These are phyloP conservation scores for Rhimphoctona megacephalus DNA, from an alignment of 2,888 invertebrate genomes.

Conservation along the genomic window DNA sequence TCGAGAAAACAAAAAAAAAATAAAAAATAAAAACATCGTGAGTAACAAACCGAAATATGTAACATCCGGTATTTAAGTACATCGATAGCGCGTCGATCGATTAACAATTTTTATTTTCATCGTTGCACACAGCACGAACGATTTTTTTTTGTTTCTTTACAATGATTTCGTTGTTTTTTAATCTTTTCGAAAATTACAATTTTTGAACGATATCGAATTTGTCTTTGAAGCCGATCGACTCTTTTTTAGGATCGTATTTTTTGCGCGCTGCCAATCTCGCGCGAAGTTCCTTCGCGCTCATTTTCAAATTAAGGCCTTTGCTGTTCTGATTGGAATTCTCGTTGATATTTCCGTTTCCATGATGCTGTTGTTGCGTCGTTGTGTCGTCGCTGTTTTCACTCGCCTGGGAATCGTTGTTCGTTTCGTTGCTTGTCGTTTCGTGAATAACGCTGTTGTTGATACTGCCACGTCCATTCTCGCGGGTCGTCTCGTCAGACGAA, in stretches of 20 bases:
- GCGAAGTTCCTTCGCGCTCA: slow-evolving; percentile 97
- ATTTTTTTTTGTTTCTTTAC: slow-evolving; percentile 3
- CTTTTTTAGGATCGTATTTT: slow-evolving; percentile 95
- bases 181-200: slow-evolving; percentile 87
- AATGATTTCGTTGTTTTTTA: background rate
- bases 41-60: background rate
- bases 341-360: slow-evolving; percentile 76
- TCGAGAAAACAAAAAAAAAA: slow-evolving; percentile 13
- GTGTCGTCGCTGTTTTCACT: slow-evolving; percentile 68
- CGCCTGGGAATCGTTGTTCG: slow-evolving; percentile 66
- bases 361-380: slow-evolving; percentile 58
- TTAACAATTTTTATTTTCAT: slow-evolving; percentile 8
- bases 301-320: slow-evolving; percentile 90
- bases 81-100: slow-evolving; percentile 13
- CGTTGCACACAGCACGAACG: background rate
- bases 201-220: slow-evolving; percentile 98
- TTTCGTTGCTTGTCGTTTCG: slow-evolving; percentile 45
- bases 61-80: slow-evolving; percentile 25
- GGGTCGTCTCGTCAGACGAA: slow-evolving; percentile 66
- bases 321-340: slow-evolving; percentile 81
- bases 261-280: slow-evolving; percentile 94
- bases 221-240: slow-evolving; percentile 95
- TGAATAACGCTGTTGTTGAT: slow-evolving; percentile 48
- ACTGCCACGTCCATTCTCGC: slow-evolving; percentile 69
- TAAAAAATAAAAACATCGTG: slow-evolving; percentile 18